Percentiles rank a stretch among this genome's conserved stretches.
Evolutionary conservation across 2,797 vertebrate genomes (phyloP).

Genomic region (Heterohyrax brucei): DNA sequence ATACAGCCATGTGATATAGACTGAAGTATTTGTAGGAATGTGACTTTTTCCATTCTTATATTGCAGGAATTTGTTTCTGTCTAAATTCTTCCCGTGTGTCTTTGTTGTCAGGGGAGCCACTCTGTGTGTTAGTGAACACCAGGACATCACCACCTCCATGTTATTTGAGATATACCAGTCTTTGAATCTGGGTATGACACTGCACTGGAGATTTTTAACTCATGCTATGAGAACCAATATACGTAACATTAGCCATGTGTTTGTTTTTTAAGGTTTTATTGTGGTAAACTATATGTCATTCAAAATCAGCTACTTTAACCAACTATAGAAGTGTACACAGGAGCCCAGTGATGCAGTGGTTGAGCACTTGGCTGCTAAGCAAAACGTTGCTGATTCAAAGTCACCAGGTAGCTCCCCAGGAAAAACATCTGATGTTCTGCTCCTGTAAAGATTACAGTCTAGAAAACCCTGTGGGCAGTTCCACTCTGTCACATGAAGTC

Average conservation of each 20-base stretch:
- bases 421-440: too few species aligned
- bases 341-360: too few species aligned
- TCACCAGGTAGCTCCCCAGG: background rate
- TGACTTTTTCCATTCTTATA: background rate
- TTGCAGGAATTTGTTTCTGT: background rate
- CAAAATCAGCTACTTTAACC: background rate
- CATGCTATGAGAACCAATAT: fast-evolving
- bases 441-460: background rate
- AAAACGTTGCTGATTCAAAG: background rate
- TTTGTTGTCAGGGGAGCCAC: background rate
- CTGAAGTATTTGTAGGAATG: background rate
- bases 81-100: background rate
- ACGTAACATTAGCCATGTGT: background rate
- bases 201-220: background rate
- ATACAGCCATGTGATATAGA: background rate
- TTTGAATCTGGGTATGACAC: background rate
- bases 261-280: too few species aligned
- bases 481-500: background rate
- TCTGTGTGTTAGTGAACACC: fast-evolving
- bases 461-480: background rate
- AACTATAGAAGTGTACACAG: background rate
- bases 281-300: too few species aligned
- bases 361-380: background rate
- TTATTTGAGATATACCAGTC: background rate
- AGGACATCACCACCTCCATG: background rate